Evolutionary conservation across 2,797 vertebrate species (phyloP).

Genomic region (Sebastes hopkinsi): DNA sequence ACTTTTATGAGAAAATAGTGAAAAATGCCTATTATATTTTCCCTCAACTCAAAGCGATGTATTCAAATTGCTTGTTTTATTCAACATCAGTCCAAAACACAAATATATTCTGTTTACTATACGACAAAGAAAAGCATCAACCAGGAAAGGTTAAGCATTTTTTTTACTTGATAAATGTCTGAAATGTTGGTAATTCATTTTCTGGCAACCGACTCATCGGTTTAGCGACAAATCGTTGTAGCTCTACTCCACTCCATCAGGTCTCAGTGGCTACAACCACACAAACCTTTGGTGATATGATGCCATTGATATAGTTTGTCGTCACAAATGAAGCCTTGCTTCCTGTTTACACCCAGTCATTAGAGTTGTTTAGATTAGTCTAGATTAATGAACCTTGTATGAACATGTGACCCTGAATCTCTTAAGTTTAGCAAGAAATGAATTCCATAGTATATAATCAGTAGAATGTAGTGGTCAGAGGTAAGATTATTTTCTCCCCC

Average conservation of each 20-base stretch:
- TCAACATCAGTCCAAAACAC: neutral
- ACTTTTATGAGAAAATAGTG: neutral
- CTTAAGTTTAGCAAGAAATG: neutral
- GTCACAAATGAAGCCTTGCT: neutral
- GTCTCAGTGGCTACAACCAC: neutral
- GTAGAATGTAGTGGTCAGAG: neutral
- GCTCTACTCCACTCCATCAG: neutral
- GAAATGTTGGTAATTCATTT: no score
- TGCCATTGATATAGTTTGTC: neutral
- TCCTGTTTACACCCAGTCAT: conserved; percentile 7
- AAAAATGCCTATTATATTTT: neutral
- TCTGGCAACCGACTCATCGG: no score
- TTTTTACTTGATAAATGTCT: no score
- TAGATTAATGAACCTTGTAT: conserved; percentile 23
- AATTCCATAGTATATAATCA: neutral
- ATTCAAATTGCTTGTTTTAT: neutral
- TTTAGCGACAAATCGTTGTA: no score
- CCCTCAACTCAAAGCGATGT: neutral
- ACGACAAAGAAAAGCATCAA: neutral
- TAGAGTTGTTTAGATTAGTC: conserved; percentile 32
- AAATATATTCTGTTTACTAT: neutral
- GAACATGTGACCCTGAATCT: conserved; percentile 10
- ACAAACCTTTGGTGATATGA: neutral
- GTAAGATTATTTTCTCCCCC: neutral
- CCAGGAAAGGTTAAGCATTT: no score